Base-by-base conservation (phyloP, 2,888 invertebrate genomes). In the Trachelus tabidus region DNA sequence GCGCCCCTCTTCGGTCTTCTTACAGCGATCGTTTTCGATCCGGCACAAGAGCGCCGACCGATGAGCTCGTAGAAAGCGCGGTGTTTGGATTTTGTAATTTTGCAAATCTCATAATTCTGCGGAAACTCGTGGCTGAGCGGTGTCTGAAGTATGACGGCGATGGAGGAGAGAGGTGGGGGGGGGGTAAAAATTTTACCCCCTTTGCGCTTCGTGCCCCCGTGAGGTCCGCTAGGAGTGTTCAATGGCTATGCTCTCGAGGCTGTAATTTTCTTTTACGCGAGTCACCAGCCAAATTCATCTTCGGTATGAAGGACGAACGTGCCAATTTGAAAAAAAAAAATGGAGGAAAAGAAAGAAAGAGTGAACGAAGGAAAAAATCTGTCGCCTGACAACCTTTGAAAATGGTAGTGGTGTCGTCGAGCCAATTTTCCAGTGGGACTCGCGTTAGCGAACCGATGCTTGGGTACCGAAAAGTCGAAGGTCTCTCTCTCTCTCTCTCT, bases 401-500 rank as follows among this genome's bases (percentile, higher is more conserved):
- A 69, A 33, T 12, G 71, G 12, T 69, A 15, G 15, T 69, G 31
- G 71, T 69, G 40, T 40, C 40, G 40, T 40, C 15, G 15, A 69
- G 33, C 33, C 71, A 69, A 69, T 69, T 69, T 30, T 30, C n/a
- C 12, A n/a, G n/a, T 33, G 31, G 71, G 71, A 33, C 71, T 15
- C 71, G 71, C 71, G 71, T 69, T 33, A 40, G 40, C 4, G 12
- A 15, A 40, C 15, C 40, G 40, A 4, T 15, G 40, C 40, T 40
- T 40, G 40, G 40, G 40, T 56, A 75, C 15, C 11, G 56, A 75
- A 76, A 78, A 79, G 73, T 34, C 76, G 75, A 31, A n/a, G 34
- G 71, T 75, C 73, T 69, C 77, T 75, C 33, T 3, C 77, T 40
- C 71, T 73, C 75, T 76, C 37, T 35, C 35, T 78, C 77, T 73